A percentile compares a stretch with the other conserved stretches of the same genome.
phyloP scores from a whole-genome alignment of 92 coral and sea anemone genomes.

The Zoanthus sociatus region DNA sequence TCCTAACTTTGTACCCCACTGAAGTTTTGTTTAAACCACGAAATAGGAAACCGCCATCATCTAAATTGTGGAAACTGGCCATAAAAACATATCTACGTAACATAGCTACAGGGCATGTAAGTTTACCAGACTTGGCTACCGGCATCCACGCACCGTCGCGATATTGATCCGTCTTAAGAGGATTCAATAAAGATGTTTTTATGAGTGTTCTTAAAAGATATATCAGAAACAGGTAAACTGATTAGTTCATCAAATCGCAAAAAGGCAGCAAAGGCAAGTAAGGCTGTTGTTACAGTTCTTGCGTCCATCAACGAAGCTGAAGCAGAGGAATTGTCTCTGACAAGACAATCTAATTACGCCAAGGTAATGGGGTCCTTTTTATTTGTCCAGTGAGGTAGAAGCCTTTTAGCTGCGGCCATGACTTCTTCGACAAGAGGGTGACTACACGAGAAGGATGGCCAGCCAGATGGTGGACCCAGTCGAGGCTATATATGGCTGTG shows the following conservation, averaged over 20 bases:
- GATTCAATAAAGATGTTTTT: conserved; percentile 16
- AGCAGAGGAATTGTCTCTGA: conserved; percentile 1
- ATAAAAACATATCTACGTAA: neutral
- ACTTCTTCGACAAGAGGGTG: neutral
- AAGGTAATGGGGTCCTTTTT: conserved; percentile 1
- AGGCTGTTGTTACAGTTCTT: conserved; percentile 3
- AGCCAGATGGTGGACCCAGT: neutral
- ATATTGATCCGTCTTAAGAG: conserved; percentile 16
- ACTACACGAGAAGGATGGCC: neutral
- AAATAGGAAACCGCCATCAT: too few species aligned
- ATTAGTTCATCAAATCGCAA: conserved; percentile 7
- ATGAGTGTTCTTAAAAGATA: neutral
- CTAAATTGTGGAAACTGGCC: too few species aligned
- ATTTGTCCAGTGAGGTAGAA: neutral
- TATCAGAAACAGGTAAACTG: conserved; percentile 10
- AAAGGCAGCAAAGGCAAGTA: conserved; percentile 21
- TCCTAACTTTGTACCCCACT: too few species aligned
- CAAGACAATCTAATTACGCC: neutral
- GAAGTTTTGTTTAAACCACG: too few species aligned
- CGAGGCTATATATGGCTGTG: neutral
- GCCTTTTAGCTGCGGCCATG: neutral
- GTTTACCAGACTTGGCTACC: conserved; percentile 9
- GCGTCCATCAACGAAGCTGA: neutral
- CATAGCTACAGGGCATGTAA: neutral
- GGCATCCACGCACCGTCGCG: neutral